Conservation (phyloP, 2,113 vertebrate genomes). For the Otus sunia region DNA sequence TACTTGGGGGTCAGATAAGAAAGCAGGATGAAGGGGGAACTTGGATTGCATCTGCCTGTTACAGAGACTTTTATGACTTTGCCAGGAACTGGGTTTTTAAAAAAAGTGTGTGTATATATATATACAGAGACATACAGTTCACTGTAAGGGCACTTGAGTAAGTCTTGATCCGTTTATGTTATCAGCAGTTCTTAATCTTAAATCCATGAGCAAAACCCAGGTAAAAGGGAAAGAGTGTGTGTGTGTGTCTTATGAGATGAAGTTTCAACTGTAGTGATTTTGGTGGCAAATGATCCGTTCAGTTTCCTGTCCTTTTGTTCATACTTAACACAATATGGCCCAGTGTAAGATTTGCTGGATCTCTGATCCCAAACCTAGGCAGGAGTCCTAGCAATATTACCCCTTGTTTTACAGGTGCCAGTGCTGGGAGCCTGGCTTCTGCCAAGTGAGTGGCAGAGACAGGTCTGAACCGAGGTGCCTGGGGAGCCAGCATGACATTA, state of each 20-base stretch:
- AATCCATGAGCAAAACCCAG: background rate
- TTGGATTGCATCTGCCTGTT: background rate
- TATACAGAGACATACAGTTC: background rate
- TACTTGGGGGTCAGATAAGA: background rate
- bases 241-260: background rate
- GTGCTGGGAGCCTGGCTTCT: background rate
- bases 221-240: slow-evolving; percentile 1
- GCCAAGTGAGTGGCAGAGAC: slow-evolving; percentile 36
- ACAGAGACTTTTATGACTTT: background rate
- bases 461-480: background rate
- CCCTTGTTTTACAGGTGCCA: background rate
- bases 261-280: background rate
- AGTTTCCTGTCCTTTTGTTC: background rate
- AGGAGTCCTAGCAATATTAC: fast-evolving
- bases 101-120: background rate
- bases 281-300: fast-evolving
- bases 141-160: slow-evolving; percentile 25
- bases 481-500: background rate
- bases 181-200: slow-evolving; percentile 57
- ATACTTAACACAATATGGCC: fast-evolving
- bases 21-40: background rate
- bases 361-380: background rate
- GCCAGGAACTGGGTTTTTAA: background rate
- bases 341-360: background rate
- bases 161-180: slow-evolving; percentile 53